phyloP scores from a whole-genome alignment of 2,888 invertebrate genomes.

The Agrochola litura region DNA sequence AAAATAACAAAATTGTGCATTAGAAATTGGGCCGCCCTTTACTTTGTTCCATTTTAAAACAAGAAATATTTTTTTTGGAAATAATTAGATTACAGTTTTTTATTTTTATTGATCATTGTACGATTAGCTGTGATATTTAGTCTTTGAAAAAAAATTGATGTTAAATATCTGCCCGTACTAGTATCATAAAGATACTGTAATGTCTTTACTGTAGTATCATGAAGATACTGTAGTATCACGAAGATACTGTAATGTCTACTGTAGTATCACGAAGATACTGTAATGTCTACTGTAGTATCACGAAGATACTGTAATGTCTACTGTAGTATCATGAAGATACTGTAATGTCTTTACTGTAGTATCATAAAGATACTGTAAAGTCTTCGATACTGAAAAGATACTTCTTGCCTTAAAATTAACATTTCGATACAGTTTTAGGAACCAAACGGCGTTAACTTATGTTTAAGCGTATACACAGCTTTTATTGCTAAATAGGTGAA shows the following conservation, averaged over 20 bases:
- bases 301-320: too few relatives aligned
- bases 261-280: too few relatives aligned
- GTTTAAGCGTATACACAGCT: conserved; percentile 66
- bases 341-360: too few relatives aligned
- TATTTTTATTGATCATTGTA: too few relatives aligned
- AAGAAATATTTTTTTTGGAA: conserved; percentile 31
- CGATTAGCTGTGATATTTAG: not conserved
- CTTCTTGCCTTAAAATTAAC: conserved; percentile 52
- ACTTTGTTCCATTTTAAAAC: conserved; percentile 49
- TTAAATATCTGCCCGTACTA: not conserved
- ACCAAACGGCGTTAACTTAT: conserved; percentile 56
- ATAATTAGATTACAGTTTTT: not conserved
- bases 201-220: not conserved
- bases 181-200: not conserved
- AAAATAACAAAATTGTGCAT: conserved; percentile 66
- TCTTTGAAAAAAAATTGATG: not conserved
- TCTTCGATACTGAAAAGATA: not conserved
- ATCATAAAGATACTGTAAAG: too few relatives aligned
- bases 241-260: too few relatives aligned
- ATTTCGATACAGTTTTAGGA: conserved; percentile 41
- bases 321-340: too few relatives aligned
- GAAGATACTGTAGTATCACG: not conserved
- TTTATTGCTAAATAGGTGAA: conserved; percentile 55
- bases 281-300: too few relatives aligned
- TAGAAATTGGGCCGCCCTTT: conserved; percentile 55